Percentiles rank a stretch among this genome's conserved stretches.
Conservation (phyloP, 2,113 vertebrate species). For the Dicaeum eximium region DNA sequence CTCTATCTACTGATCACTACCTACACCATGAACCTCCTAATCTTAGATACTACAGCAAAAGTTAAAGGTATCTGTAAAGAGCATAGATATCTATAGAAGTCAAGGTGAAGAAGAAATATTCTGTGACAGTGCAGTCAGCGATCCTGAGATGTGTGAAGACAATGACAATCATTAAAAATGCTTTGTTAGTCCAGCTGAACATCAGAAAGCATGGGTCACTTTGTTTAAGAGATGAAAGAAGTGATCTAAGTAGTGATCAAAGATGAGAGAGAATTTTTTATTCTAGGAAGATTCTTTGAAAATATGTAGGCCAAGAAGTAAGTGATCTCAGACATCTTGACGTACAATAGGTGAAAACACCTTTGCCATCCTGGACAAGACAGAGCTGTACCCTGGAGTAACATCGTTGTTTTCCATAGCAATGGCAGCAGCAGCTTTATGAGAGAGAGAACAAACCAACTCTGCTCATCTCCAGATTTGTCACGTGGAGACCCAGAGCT, state of each 20-base stretch:
- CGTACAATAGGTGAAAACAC: not conserved
- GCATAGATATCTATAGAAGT: not conserved
- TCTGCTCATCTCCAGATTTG: not conserved
- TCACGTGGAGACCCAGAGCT: not conserved
- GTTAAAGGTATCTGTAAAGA: not conserved
- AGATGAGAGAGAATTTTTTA: constrained; percentile 5
- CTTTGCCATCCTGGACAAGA: constrained; percentile 1
- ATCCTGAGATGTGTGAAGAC: not conserved
- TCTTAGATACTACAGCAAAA: not conserved
- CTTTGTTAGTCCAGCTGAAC: not conserved
- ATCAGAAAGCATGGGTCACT: not conserved
- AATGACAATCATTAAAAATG: not conserved
- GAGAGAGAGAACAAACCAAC: not conserved
- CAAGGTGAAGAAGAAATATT: not conserved
- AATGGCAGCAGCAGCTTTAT: not conserved
- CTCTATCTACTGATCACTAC: not conserved
- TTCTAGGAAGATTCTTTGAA: not conserved
- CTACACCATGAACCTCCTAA: not conserved
- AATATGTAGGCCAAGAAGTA: not conserved
- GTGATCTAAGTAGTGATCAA: not conserved
- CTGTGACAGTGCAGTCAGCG: not conserved
- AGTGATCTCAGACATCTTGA: not conserved
- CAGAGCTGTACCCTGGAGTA: not conserved
- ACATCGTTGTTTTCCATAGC: not conserved
- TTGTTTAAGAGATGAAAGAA: not conserved